Percentiles rank a stretch among this genome's conserved stretches.
phyloP scores from a whole-genome alignment of 1,140 invertebrate genomes.

The Patella vulgata region DNA sequence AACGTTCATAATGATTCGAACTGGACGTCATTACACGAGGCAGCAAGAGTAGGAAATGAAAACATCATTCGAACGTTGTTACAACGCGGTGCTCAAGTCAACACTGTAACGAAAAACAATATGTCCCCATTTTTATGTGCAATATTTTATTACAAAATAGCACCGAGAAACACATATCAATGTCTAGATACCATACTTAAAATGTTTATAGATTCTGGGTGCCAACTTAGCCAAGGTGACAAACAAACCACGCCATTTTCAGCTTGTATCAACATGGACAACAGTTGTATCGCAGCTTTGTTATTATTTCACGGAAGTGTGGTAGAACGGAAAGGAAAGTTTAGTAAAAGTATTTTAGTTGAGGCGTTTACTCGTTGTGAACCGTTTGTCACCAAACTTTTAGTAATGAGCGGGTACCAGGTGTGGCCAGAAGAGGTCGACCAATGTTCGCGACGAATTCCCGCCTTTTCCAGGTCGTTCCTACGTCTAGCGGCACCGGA shows the following conservation, averaged over 20 bases:
- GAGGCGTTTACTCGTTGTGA: constrained; percentile 58
- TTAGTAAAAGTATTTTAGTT: constrained; percentile 50
- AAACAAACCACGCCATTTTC: constrained; percentile 56
- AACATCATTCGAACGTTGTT: constrained; percentile 46
- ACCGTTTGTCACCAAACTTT: constrained; percentile 45
- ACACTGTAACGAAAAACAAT: constrained; percentile 43
- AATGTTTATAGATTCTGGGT: constrained; percentile 48
- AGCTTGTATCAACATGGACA: constrained; percentile 50
- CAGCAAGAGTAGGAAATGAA: constrained; percentile 53
- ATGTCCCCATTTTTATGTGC: constrained; percentile 56
- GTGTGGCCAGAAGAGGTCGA: constrained; percentile 51
- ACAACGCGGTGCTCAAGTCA: constrained; percentile 45
- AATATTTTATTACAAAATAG: constrained; percentile 57
- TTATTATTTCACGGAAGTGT: constrained; percentile 54
- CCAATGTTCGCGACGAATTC: constrained; percentile 49
- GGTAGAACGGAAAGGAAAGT: constrained; percentile 29
- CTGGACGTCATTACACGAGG: constrained; percentile 59
- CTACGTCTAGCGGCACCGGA: constrained; percentile 40
- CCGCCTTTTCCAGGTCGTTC: constrained; percentile 54
- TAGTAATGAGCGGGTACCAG: constrained; percentile 51
- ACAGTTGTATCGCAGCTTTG: constrained; percentile 50
- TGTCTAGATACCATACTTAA: constrained; percentile 44
- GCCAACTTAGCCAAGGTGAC: constrained; percentile 51
- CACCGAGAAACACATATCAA: constrained; percentile 45
- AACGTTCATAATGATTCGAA: constrained; percentile 42